These are phyloP conservation scores for Calliscelio sp. DNA, from an alignment of 2,888 invertebrate genomes.

Conservation along the genomic window DNA sequence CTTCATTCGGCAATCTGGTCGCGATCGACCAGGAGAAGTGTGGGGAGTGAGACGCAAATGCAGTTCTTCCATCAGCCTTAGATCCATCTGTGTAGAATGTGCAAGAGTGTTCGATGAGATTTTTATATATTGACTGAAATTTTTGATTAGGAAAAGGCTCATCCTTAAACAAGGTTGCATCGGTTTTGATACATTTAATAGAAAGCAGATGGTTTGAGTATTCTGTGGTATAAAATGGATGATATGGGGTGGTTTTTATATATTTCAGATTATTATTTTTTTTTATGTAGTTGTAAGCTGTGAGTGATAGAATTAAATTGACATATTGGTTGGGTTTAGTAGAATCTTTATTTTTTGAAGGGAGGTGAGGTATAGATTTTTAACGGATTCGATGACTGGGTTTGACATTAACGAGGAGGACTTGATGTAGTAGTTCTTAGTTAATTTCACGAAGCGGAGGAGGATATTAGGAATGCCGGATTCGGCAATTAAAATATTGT, in stretches of 20 bases:
- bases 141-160: not conserved
- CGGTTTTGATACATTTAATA: not conserved
- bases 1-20: not conserved
- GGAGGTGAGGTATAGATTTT: not conserved
- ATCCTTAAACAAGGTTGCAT: not conserved
- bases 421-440: constrained; percentile 40
- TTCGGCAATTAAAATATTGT: constrained; percentile 1
- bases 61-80: not conserved
- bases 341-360: not conserved
- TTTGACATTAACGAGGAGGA: constrained; percentile 10
- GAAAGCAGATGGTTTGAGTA: not conserved
- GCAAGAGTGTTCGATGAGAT: not conserved
- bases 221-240: constrained; percentile 12
- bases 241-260: constrained; percentile 20
- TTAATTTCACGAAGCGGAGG: not conserved
- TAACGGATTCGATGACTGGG: constrained; percentile 22
- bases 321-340: not conserved
- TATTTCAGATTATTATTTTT: not conserved
- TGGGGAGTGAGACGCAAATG: not conserved
- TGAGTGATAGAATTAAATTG: not conserved
- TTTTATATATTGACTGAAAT: not conserved
- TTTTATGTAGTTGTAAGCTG: constrained; percentile 12
- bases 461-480: not conserved
- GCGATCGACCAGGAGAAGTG: too few relatives aligned
- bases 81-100: constrained; percentile 34